Conservation (phyloP, 2,888 invertebrate species). For the Venusia cambrica region DNA sequence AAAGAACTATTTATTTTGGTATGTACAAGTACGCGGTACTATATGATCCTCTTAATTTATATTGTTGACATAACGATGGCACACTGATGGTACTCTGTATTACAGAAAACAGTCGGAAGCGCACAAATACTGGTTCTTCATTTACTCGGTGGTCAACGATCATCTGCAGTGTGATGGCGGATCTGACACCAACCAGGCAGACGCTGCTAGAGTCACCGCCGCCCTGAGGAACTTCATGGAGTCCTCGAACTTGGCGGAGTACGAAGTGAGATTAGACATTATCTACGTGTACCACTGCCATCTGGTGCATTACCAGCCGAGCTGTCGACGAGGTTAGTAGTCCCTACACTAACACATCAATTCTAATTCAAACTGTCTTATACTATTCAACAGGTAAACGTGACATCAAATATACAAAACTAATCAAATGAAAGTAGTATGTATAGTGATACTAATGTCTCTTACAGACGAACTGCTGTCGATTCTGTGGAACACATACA, state of each 20-base stretch:
- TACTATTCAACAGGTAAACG: no score
- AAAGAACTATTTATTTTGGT: no score
- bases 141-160: constrained; percentile 87
- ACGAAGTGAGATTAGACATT: constrained; percentile 87
- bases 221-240: constrained; percentile 91
- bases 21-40: no score
- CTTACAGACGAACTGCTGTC: constrained; percentile 80
- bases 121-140: constrained; percentile 94
- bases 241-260: constrained; percentile 91
- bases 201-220: constrained; percentile 55
- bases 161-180: constrained; percentile 64
- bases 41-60: no score
- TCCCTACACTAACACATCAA: no score
- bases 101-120: constrained; percentile 83
- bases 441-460: no score
- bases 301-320: constrained; percentile 80
- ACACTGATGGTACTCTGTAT: constrained; percentile 4
- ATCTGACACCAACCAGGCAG: constrained; percentile 37
- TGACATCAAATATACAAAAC: no score
- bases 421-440: no score
- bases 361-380: no score
- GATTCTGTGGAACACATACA: constrained; percentile 89
- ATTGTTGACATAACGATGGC: no score
- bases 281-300: constrained; percentile 92
- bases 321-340: constrained; percentile 62